phyloP scores from a whole-genome alignment of 1,140 invertebrate genomes.

The Drosophila parabipectinata region DNA sequence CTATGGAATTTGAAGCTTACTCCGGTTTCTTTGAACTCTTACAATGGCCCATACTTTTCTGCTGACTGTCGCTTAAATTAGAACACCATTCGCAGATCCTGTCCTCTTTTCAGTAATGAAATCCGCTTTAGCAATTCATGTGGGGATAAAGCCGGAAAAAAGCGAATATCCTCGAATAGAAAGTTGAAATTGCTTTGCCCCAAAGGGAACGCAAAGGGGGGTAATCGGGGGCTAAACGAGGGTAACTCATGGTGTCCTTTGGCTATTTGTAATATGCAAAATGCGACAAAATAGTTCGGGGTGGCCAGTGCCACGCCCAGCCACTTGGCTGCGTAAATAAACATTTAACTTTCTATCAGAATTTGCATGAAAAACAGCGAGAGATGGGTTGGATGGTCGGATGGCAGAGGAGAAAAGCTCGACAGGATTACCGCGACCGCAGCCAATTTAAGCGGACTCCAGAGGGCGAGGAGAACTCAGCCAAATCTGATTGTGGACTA shows the following conservation, averaged over 20 bases:
- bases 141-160: constrained; percentile 27
- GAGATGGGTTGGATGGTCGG: constrained; percentile 1
- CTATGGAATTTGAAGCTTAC: constrained; percentile 17
- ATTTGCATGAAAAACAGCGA: constrained; percentile 56
- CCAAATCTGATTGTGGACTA: constrained; percentile 76
- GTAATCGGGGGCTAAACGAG: constrained; percentile 20
- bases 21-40: background rate
- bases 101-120: constrained; percentile 46
- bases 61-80: constrained; percentile 54
- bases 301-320: constrained; percentile 55
- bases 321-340: constrained; percentile 72
- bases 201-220: constrained; percentile 3
- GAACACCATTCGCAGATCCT: constrained; percentile 44
- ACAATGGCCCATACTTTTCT: constrained; percentile 6
- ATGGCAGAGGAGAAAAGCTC: constrained; percentile 10
- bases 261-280: constrained; percentile 76
- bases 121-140: constrained; percentile 55
- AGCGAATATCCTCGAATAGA: constrained; percentile 37
- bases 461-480: constrained; percentile 16
- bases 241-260: constrained; percentile 36
- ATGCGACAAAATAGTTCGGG: constrained; percentile 71
- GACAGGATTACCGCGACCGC: constrained; percentile 48
- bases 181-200: constrained; percentile 58
- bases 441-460: constrained; percentile 62
- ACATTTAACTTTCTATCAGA: constrained; percentile 79